Base-by-base conservation (phyloP, 2,113 vertebrate genomes). In the Aegithalos caudatus region DNA sequence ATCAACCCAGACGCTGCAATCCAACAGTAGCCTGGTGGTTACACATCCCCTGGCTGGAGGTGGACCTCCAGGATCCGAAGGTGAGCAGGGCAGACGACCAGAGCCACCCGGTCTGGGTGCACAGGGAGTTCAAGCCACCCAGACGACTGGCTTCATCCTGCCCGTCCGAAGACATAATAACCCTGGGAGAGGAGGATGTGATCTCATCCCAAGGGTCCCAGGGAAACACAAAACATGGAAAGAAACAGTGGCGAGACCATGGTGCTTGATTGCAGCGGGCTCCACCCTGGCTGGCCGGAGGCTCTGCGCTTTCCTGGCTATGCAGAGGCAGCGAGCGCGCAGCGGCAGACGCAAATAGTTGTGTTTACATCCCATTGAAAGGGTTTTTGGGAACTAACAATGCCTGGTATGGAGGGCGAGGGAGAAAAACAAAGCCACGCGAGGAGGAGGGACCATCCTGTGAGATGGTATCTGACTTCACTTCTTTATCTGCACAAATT, bases 311-410 rank as follows among this genome's bases (percentile, higher is more conserved):
- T 95, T 94, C 94, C 92, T 93, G 93, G 84, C 79, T 87, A 90
- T 47, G 50, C 12, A 35, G 47, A 90, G 86, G 65, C 76, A 72
- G 27, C 6, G 28, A 77, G 82, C 2, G 9, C 61, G 19, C 27
- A 90, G 60, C 4, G 45, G 85, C 82, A 45, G 94, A 94, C 16
- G 19, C 88, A 73, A 92, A 91, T n/a, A 82, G 62, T 69, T 57
- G 76, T 96, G 96, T 95, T 95, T 96, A 94, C 86, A 97, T 94
- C 88, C 93, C 91, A 83, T 71, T 90, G 93, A 94, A 95, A 96
- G 62, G 61, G 47, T 54, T 95, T 96, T 95, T 45, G 93, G 96
- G 82, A 95, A 90, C 50, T 93, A 94, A 95, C 95, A 92, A 93
- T 89, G 90, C 77, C 90, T 86, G 87, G 67, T 88, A 50, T 0